Evolutionary conservation across 2,113 vertebrate species (phyloP), one percentile per base, ranked within the genome.

Genomic region (Suricata suricatta): DNA sequence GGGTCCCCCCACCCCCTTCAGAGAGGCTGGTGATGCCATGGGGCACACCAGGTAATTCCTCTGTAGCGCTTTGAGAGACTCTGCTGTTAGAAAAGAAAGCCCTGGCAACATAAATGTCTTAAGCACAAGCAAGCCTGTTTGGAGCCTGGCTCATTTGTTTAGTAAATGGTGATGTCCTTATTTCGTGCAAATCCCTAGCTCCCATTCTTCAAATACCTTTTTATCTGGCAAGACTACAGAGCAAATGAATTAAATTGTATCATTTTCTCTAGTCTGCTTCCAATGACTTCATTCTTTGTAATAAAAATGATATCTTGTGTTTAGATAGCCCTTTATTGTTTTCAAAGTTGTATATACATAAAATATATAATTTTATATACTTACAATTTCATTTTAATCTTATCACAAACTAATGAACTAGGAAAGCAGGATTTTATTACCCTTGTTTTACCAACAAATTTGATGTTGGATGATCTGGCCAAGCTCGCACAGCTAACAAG

Each of bases 231-330:
- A 82, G 41, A 88, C 33, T 76, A 21, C 23, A 95, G 52, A 96
- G 38, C 41, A 54, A 31, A 33, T 52, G 35, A 23, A 57, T 88
- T 76, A 74, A 52, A 90, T 35, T 93, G n/a, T 72, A 69, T 71
- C 25, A 76, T 76, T 89, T 93, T 94, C 85, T 94, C 57, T 93
- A 90, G 64, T 94, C 76, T 88, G 3, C 76, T 85, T 95, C 93
- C 82, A 97, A 66, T 76, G 81, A 90, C 35, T 66, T 96, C 23
- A 85, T 95, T 85, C 57, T 95, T 88, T 76, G 33, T 66, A 96
- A 82, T 69, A 93, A 72, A 90, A 81, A 76, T 19, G n/a, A 19
- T 66, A 41, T 8, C 44, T 76, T 85, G 52, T 47, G 85, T 82
- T 93, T 93, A 82, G 88, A 76, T 91, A 88, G 81, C 5, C 16